These are phyloP conservation scores for Caradrina clavipalpis DNA, from an alignment of 2,888 invertebrate genomes.

Conservation along the genomic window DNA sequence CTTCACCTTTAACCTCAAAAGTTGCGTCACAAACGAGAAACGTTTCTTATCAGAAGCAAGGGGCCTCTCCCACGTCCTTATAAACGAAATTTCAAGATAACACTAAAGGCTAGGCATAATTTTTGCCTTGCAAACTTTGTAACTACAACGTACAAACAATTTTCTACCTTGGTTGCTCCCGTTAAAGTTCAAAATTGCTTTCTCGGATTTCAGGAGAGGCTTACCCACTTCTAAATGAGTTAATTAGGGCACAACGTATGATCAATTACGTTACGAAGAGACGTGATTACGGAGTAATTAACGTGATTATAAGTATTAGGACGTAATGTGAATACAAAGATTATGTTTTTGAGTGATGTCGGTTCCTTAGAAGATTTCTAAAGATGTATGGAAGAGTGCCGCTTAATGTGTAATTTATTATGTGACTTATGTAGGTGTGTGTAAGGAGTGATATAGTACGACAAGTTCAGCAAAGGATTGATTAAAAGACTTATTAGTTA, in stretches of 20 bases:
- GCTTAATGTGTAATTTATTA: constrained; percentile 7
- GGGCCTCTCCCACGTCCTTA: constrained; percentile 39
- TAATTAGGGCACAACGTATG: constrained; percentile 61
- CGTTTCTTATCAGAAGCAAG: constrained; percentile 47
- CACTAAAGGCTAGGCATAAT: constrained; percentile 33
- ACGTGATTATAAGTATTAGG: constrained; percentile 44
- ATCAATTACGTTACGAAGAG: constrained; percentile 59
- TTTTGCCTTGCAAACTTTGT: constrained; percentile 39
- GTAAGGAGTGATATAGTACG: neutral
- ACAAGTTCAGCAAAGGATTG: too few species aligned
- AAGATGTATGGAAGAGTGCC: neutral
- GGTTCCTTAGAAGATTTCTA: constrained; percentile 1
- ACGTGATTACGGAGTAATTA: constrained; percentile 62
- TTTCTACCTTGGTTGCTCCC: neutral
- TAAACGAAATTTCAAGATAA: constrained; percentile 51
- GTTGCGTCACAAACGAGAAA: constrained; percentile 33
- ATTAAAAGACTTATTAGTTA: too few species aligned
- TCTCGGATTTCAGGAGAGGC: neutral
- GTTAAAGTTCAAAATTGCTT: constrained; percentile 9
- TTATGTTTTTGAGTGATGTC: constrained; percentile 28
- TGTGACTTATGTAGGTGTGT: constrained; percentile 1
- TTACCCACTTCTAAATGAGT: constrained; percentile 34
- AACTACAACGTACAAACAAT: neutral
- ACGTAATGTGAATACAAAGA: constrained; percentile 41
- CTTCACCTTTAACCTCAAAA: constrained; percentile 32